Percentiles rank a stretch among this genome's conserved stretches.
Conservation (phyloP, 2,797 vertebrate species). For the Borostomias antarcticus region DNA sequence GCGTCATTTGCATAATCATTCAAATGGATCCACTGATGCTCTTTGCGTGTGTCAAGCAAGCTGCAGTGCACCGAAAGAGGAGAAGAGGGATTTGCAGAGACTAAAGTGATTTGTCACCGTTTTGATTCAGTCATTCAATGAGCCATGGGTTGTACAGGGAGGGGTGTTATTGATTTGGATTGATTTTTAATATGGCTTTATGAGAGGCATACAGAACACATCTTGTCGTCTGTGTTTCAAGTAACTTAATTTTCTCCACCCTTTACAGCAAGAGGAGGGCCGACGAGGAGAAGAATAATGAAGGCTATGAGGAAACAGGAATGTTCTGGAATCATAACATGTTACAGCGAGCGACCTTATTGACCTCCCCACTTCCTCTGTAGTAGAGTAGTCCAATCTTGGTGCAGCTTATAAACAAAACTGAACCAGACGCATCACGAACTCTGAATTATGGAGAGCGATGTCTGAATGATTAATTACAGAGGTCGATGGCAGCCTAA, state of each 20-base stretch:
- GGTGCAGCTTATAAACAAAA: no score
- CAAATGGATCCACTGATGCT: slow-evolving; percentile 71
- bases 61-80: slow-evolving; percentile 43
- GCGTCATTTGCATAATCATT: slow-evolving; percentile 78
- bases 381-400: no score
- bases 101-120: slow-evolving; percentile 67
- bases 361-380: no score
- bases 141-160: slow-evolving; percentile 47
- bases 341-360: no score
- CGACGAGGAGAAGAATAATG: no score
- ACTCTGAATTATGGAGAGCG: no score
- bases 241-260: slow-evolving; percentile 31
- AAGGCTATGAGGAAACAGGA: no score
- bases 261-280: background rate
- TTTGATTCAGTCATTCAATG: slow-evolving; percentile 66
- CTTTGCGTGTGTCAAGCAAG: slow-evolving; percentile 58
- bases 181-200: slow-evolving; percentile 52
- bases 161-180: slow-evolving; percentile 61
- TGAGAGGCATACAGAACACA: slow-evolving; percentile 22
- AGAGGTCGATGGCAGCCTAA: no score
- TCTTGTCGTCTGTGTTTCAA: slow-evolving; percentile 35
- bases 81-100: slow-evolving; percentile 54
- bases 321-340: no score
- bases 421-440: no score
- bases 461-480: no score